Base-by-base conservation (phyloP, 1,140 invertebrate species). In the Zaprionus vittiger region DNA sequence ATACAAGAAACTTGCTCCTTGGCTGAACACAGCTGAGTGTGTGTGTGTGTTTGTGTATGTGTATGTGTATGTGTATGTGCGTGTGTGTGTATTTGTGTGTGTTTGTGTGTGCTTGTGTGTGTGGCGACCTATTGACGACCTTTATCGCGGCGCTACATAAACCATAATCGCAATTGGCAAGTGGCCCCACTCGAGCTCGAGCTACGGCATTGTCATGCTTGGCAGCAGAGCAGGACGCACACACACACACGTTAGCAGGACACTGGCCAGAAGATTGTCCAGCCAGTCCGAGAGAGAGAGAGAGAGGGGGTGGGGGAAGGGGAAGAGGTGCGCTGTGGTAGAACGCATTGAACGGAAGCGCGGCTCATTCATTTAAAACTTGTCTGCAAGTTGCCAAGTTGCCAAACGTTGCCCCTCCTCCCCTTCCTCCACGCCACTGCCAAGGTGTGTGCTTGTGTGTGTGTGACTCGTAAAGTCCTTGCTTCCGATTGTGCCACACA, bases 131-230 rank as follows among this genome's bases (percentile, higher is more conserved):
- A 90, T 90, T 91, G 86, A 90, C 85, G 85, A 90, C 86, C 85
- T 89, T 89, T 89, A 89, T 89, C 82, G 85, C 47, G 38, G 56
- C 70, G 86, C 31, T 77, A 82, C 85, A 90, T 90, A 90, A 90
- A 90, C 85, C 85, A 90, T 90, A 90, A 90, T 90, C 86, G 86
- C 86, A 90, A 90, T 90, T 90, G 85, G 85, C 85, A 90, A 90
- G 85, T 89, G 85, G 85, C 80, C 76, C 85, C 82, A 90, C 85
- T 90, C 81, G 85, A 90, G 69, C 62, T 65, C 31, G 84, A 75
- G 73, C 74, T 68, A 72, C 63, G 80, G 78, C 69, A 89, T 89
- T 89, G 84, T 89, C 84, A 89, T 90, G 84, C 75, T 84, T 84
- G 74, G 79, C 81, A 76, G 81, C 31, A 70, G 52, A 73, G 52